Evolutionary conservation across 1,140 invertebrate species (phyloP).

Genomic region (Lethocerus indicus): DNA sequence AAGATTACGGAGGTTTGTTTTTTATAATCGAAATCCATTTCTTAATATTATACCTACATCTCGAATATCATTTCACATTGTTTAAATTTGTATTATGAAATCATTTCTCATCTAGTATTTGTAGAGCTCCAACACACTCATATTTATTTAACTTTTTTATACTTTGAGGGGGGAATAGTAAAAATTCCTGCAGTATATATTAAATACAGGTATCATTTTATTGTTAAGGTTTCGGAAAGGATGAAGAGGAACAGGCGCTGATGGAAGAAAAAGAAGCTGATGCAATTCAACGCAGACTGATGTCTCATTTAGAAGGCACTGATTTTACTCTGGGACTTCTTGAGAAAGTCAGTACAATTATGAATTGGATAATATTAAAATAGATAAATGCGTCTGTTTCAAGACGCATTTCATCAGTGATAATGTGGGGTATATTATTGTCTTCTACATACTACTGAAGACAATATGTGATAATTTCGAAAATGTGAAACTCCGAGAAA

Average conservation of each 20-base stretch:
- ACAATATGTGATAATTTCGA: no score
- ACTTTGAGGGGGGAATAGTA: no score
- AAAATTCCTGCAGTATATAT: no score
- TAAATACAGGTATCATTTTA: no score
- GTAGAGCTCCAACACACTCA: background rate
- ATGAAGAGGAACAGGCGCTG: conserved; percentile 53
- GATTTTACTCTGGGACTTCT: conserved; percentile 61
- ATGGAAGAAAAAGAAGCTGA: conserved; percentile 73
- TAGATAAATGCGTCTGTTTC: no score
- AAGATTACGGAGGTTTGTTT: conserved; percentile 48
- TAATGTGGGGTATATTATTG: no score
- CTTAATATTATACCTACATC: background rate
- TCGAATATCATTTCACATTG: background rate
- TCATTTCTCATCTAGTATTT: background rate
- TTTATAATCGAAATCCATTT: background rate
- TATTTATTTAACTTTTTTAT: background rate
- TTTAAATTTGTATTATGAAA: background rate
- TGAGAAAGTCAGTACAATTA: conserved; percentile 13
- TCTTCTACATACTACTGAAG: no score
- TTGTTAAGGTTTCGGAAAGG: conserved; percentile 33
- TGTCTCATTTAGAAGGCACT: conserved; percentile 59
- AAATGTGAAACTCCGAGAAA: no score
- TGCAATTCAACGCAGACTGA: conserved; percentile 58
- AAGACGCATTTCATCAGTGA: no score
- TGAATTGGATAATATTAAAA: background rate